Percentiles rank a stretch among this genome's conserved stretches.
These are phyloP conservation scores for Drosophila tanythrix DNA, from an alignment of 2,888 invertebrate species.

Conservation along the genomic window DNA sequence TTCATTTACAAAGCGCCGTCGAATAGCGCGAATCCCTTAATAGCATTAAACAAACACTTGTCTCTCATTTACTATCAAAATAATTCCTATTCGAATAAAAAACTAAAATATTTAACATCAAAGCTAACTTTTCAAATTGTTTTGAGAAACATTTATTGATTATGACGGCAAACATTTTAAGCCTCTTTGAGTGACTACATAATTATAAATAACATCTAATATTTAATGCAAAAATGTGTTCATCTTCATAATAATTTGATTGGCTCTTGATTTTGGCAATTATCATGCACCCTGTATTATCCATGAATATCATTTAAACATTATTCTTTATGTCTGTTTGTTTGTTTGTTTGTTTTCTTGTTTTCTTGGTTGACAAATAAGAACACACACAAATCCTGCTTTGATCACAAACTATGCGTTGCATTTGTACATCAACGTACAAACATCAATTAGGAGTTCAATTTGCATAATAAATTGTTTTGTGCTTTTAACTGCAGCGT, in stretches of 20 bases:
- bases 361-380: neutral
- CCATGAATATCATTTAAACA: conserved; percentile 47
- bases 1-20: conserved; percentile 56
- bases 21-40: conserved; percentile 29
- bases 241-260: conserved; percentile 34
- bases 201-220: conserved; percentile 10
- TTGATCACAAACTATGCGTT: conserved; percentile 22
- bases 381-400: neutral
- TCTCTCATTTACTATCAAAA: conserved; percentile 9
- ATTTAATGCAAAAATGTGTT: conserved; percentile 25
- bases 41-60: conserved; percentile 17
- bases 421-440: neutral
- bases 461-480: conserved; percentile 40
- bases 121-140: conserved; percentile 19
- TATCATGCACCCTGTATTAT: conserved; percentile 70
- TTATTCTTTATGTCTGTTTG: conserved; percentile 1
- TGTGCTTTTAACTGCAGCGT: conserved; percentile 26
- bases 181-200: conserved; percentile 23
- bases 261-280: conserved; percentile 56
- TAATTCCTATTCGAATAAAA: conserved; percentile 9
- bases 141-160: conserved; percentile 28
- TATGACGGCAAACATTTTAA: conserved; percentile 10
- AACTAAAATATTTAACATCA: conserved; percentile 13
- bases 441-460: conserved; percentile 46
- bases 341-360: neutral